Percentiles rank a stretch among this genome's conserved stretches.
phyloP scores from a whole-genome alignment of 2,888 invertebrate species.

The Lamellibrachia columna region DNA sequence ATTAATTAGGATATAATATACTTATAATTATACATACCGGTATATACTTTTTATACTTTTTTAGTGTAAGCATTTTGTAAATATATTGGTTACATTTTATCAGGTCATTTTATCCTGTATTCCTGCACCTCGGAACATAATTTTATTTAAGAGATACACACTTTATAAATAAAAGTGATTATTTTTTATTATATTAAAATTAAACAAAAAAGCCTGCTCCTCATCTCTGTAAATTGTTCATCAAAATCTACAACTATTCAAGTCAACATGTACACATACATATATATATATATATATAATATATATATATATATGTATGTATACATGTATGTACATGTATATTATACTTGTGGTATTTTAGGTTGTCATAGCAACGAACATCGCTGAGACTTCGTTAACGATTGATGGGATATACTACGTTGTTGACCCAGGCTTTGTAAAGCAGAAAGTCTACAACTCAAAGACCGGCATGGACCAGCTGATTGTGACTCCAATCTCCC shows the following conservation, averaged over 20 bases:
- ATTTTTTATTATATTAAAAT: too few species aligned
- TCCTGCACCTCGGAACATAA: too few species aligned
- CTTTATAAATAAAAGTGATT: too few species aligned
- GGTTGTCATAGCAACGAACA: constrained; percentile 95
- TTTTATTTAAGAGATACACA: too few species aligned
- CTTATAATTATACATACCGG: too few species aligned
- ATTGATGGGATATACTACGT: constrained; percentile 99
- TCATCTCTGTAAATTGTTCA: neutral
- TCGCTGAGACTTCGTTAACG: constrained; percentile 97
- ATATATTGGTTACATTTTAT: too few species aligned
- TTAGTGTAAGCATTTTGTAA: too few species aligned
- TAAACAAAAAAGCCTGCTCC: too few species aligned
- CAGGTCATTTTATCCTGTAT: too few species aligned
- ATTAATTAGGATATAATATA: too few species aligned
- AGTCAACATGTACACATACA: neutral
- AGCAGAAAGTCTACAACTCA: constrained; percentile 96
- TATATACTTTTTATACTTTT: too few species aligned
- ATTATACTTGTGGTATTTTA: constrained; percentile 35
- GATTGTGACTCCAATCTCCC: constrained; percentile 98
- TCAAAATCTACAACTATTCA: neutral
- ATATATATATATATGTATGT: neutral
- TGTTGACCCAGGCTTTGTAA: constrained; percentile 99
- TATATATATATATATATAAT: neutral
- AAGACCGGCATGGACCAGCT: constrained; percentile 92
- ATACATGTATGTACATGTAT: neutral